phyloP scores from a whole-genome alignment of 1,140 invertebrate genomes.

The Lepidotrigona ventralis region DNA sequence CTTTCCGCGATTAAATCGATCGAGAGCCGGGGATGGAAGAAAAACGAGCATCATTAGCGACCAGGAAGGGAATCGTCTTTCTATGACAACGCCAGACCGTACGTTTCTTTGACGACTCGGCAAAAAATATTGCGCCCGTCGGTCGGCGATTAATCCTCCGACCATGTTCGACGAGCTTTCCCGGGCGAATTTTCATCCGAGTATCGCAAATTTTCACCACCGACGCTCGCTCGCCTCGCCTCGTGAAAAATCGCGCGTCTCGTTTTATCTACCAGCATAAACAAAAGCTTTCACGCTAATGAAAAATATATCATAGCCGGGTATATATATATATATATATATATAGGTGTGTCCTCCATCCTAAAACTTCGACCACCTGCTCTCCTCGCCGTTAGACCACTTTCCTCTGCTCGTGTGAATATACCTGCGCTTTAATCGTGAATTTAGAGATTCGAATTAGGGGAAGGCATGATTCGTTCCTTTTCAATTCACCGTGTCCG shows the following conservation, averaged over 20 bases:
- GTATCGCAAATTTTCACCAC: not conserved
- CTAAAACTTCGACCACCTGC: not conserved
- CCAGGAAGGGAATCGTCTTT: constrained; percentile 15
- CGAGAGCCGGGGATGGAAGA: constrained; percentile 1
- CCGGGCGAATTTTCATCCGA: not conserved
- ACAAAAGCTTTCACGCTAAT: constrained; percentile 14
- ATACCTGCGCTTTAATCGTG: not conserved
- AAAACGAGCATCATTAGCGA: constrained; percentile 26
- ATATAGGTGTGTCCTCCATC: not conserved
- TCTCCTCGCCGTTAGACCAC: not conserved
- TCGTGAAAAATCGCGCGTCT: not conserved
- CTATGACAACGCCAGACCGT: constrained; percentile 30
- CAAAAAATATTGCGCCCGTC: not conserved
- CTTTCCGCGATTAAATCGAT: constrained; percentile 31
- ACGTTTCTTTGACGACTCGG: constrained; percentile 18
- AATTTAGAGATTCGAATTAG: not conserved
- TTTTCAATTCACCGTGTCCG: not conserved
- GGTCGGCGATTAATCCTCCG: not conserved
- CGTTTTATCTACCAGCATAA: not conserved
- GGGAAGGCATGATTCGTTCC: not conserved
- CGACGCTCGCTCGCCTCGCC: not conserved
- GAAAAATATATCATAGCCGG: constrained; percentile 2
- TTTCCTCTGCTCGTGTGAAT: not conserved
- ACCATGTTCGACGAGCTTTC: not conserved
- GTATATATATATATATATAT: no score